Conservation (phyloP, 2,888 invertebrate genomes). For the Encarsia formosa region DNA sequence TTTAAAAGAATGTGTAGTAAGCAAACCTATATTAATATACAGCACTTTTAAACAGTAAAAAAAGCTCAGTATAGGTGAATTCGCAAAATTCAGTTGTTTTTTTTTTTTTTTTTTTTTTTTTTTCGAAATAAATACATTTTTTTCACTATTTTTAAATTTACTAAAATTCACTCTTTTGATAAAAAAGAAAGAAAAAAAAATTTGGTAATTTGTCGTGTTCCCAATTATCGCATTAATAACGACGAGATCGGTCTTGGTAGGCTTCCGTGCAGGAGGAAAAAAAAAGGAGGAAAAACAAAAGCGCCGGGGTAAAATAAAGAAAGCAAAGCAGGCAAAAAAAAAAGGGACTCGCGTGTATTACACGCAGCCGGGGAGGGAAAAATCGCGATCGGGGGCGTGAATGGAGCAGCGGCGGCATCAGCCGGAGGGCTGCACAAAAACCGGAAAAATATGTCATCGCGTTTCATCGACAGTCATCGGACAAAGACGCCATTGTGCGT, state of each 20-base stretch:
- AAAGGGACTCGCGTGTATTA: background rate
- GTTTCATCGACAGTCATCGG: conserved; percentile 52
- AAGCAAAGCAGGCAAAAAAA: background rate
- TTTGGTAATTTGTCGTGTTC: too few species aligned
- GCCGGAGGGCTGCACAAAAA: conserved; percentile 34
- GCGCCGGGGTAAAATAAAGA: background rate
- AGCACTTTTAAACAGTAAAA: too few species aligned
- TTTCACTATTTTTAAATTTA: too few species aligned
- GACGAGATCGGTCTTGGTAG: conserved; percentile 17
- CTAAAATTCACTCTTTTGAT: too few species aligned
- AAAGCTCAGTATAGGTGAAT: too few species aligned
- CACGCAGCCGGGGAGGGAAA: conserved; percentile 3
- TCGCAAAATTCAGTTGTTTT: too few species aligned
- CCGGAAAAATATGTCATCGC: conserved; percentile 53
- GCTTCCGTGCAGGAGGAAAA: conserved; percentile 13
- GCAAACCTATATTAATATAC: too few species aligned
- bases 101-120: too few species aligned
- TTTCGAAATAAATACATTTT: too few species aligned
- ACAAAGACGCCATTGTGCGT: conserved; percentile 50
- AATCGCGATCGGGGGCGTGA: conserved; percentile 11
- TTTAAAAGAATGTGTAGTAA: too few species aligned
- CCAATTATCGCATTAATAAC: conserved; percentile 18
- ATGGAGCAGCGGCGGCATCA: background rate
- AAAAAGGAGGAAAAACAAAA: conserved; percentile 21
- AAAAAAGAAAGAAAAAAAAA: too few species aligned